phyloP scores from a whole-genome alignment of 2,797 vertebrate species.

The Oryzias dopingdopingensis region DNA sequence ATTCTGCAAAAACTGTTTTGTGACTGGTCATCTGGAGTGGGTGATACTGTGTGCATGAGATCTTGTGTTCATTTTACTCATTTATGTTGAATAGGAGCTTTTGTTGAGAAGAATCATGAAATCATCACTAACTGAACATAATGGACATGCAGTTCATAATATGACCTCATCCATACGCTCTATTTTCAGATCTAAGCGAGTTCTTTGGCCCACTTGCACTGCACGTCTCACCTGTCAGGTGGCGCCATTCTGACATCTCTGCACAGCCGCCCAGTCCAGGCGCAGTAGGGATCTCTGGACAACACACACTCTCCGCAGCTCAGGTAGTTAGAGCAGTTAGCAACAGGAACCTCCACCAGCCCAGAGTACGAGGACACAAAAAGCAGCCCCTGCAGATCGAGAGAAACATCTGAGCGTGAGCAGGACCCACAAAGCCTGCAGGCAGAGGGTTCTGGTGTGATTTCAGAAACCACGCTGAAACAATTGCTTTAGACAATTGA shows the following conservation, averaged over 20 bases:
- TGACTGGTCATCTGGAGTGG: too few relatives aligned
- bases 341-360: slow-evolving; percentile 85
- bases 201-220: too few relatives aligned
- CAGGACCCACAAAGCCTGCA: not conserved
- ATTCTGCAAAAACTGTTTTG: too few relatives aligned
- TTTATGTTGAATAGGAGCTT: too few relatives aligned
- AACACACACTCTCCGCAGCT: slow-evolving; percentile 90
- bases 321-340: slow-evolving; percentile 87
- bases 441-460: slow-evolving; percentile 18
- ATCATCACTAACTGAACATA: too few relatives aligned
- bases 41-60: too few relatives aligned
- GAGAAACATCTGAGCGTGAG: not conserved
- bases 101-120: too few relatives aligned
- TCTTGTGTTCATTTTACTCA: too few relatives aligned
- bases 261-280: slow-evolving; percentile 82
- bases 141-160: too few relatives aligned
- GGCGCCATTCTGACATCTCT: slow-evolving; percentile 76
- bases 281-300: slow-evolving; percentile 89
- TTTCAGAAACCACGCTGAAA: slow-evolving; percentile 24
- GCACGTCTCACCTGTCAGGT: slow-evolving; percentile 68
- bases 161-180: too few relatives aligned
- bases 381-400: slow-evolving; percentile 77
- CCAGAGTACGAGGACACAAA: slow-evolving; percentile 82
- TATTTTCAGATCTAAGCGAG: too few relatives aligned
- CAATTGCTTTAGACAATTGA: slow-evolving; percentile 45